Conservation (phyloP, 35 echinoderm and acorn worm genomes). For the Amphiura filiformis region DNA sequence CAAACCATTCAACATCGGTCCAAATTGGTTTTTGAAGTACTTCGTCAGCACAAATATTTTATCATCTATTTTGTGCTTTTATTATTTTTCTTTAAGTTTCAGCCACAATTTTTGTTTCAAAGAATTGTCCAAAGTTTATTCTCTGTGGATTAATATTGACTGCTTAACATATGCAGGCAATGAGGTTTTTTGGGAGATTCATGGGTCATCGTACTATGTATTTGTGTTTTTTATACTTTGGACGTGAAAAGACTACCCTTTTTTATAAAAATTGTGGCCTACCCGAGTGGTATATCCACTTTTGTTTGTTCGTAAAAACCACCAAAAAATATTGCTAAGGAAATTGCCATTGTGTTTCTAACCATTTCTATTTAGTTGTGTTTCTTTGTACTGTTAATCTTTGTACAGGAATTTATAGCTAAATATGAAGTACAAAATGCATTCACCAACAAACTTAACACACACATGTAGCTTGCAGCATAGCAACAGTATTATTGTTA, state of each 20-base stretch:
- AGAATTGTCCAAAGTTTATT: slow-evolving; percentile 1
- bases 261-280: neutral
- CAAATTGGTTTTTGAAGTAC: slow-evolving; percentile 1
- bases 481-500: no score
- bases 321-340: neutral
- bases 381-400: no score
- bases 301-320: neutral
- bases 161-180: neutral
- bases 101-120: slow-evolving; percentile 2
- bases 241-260: neutral
- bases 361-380: neutral
- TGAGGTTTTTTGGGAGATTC: slow-evolving; percentile 1
- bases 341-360: neutral
- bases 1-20: slow-evolving; percentile 11
- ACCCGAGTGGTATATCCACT: neutral
- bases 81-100: no score
- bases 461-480: no score
- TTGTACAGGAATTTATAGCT: no score
- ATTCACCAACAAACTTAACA: no score
- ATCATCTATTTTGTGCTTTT: neutral
- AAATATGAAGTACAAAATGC: no score
- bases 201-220: neutral
- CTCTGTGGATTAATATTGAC: neutral
- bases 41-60: neutral
- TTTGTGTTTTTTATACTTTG: neutral